These are phyloP conservation scores for Brachystomella parvula DNA, from an alignment of 1,140 invertebrate genomes.

Conservation along the genomic window DNA sequence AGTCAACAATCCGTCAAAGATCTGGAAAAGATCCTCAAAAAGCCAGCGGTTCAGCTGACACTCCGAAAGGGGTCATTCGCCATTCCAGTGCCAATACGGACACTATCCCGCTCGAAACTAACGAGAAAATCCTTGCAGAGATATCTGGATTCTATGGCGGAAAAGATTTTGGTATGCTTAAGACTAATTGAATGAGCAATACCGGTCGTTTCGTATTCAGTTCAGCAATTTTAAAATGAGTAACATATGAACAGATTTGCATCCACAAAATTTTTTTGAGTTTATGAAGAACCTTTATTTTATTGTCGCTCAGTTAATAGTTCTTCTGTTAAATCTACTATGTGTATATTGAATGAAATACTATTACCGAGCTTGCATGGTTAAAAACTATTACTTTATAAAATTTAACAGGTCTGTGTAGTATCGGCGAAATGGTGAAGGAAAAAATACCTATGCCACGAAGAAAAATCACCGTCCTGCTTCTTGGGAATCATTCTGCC, in stretches of 20 bases:
- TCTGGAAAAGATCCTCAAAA: neutral
- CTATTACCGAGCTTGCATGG: too few species aligned
- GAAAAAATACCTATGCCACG: constrained; percentile 50
- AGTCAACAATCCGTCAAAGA: neutral
- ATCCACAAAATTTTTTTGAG: too few species aligned
- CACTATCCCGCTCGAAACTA: neutral
- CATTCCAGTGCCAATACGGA: neutral
- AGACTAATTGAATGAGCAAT: neutral
- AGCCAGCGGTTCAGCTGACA: neutral
- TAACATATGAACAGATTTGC: too few species aligned
- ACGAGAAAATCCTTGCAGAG: neutral
- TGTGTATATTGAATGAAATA: too few species aligned
- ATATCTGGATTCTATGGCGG: neutral
- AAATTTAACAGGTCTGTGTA: constrained; percentile 51
- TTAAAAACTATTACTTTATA: too few species aligned
- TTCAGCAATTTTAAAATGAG: too few species aligned
- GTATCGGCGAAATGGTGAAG: constrained; percentile 48
- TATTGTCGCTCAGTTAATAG: too few species aligned
- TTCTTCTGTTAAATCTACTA: too few species aligned
- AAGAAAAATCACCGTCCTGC: constrained; percentile 53
- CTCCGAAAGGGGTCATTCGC: neutral
- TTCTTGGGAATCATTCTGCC: constrained; percentile 58
- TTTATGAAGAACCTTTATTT: too few species aligned
- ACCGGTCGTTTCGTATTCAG: too few species aligned
- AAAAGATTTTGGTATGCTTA: neutral